Percentiles rank a stretch among this genome's conserved stretches.
These are phyloP conservation scores for Oceanites oceanicus DNA, from an alignment of 2,113 vertebrate species.

Conservation along the genomic window DNA sequence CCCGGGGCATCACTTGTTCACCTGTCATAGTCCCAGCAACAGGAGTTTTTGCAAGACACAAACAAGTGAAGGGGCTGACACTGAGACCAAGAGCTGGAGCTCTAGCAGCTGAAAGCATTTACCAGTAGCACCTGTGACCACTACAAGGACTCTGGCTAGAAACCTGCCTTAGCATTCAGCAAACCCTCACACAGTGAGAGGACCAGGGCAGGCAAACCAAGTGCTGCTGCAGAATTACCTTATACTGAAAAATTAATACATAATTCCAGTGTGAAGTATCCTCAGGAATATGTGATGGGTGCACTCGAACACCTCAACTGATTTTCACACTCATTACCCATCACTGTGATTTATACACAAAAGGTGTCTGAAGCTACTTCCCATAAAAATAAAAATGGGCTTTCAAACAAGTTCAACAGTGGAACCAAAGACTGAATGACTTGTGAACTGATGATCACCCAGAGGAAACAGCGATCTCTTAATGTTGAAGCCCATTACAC, in stretches of 20 bases:
- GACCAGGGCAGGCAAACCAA: not conserved
- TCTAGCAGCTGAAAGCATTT: not conserved
- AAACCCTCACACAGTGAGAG: not conserved
- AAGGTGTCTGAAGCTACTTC: not conserved
- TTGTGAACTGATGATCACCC: fast-evolving
- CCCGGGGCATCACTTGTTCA: not conserved
- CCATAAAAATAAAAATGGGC: not conserved
- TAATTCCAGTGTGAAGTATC: not conserved
- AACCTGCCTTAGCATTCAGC: not conserved
- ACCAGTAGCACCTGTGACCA: not conserved
- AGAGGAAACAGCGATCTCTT: not conserved
- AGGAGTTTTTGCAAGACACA: not conserved
- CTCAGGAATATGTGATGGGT: not conserved
- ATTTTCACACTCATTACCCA: not conserved
- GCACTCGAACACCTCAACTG: not conserved
- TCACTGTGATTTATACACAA: not conserved
- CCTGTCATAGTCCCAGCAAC: not conserved
- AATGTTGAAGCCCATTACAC: not conserved
- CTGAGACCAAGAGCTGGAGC: not conserved
- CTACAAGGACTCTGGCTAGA: not conserved
- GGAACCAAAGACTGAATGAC: not conserved
- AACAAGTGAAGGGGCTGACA: not conserved
- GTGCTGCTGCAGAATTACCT: not conserved
- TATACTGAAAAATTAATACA: too few relatives aligned
- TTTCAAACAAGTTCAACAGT: not conserved